Evolutionary conservation across 2,113 vertebrate species (phyloP).

Genomic region (Acrocephalus arundinaceus): DNA sequence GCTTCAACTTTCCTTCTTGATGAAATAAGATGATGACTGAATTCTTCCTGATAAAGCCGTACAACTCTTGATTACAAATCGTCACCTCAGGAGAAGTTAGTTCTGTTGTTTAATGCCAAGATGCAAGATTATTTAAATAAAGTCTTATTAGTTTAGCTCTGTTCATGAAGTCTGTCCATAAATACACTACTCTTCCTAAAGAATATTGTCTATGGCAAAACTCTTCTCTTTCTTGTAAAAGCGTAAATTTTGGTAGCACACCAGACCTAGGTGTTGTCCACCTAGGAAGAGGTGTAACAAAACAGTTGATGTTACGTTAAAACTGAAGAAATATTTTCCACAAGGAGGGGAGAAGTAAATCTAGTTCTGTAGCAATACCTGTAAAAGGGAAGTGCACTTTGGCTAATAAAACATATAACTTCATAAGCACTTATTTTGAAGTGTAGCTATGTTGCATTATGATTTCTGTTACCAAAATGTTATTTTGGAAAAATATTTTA

Average conservation of each 20-base stretch:
- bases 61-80: neutral
- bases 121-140: neutral
- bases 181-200: neutral
- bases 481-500: neutral
- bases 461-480: neutral
- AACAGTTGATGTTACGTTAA: neutral
- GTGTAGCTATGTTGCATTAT: neutral
- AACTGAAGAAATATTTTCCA: neutral
- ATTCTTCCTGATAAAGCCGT: neutral
- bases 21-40: neutral
- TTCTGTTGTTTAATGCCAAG: neutral
- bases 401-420: neutral
- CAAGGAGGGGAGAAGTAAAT: rapidly evolving
- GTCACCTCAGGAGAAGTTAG: neutral
- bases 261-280: neutral
- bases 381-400: neutral
- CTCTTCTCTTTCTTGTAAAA: neutral
- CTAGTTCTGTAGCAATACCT: neutral
- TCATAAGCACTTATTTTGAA: neutral
- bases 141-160: neutral
- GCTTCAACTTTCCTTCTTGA: neutral
- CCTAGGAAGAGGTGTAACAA: neutral
- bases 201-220: neutral
- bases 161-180: neutral
- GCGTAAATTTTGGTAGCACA: neutral